Conservation (phyloP, 2,113 vertebrate species). For the Poeciliopsis occidentalis region DNA sequence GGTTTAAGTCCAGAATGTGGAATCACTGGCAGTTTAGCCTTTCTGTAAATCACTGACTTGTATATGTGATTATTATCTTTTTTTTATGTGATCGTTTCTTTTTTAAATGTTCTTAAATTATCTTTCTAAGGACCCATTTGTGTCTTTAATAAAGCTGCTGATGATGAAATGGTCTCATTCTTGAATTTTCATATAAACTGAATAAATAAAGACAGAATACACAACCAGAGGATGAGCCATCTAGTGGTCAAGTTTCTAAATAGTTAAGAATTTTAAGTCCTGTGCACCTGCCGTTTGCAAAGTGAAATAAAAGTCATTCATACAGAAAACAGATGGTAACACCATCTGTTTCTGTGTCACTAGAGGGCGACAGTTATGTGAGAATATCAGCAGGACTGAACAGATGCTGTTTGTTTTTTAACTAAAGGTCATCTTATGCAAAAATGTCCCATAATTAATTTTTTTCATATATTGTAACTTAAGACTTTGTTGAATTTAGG, state of each 20-base stretch:
- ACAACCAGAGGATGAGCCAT: neutral
- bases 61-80: too few species aligned
- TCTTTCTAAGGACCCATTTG: too few species aligned
- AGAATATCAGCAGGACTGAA: conserved; percentile 9
- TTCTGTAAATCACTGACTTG: too few species aligned
- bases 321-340: neutral
- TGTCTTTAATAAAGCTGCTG: too few species aligned
- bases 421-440: neutral
- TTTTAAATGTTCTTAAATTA: too few species aligned
- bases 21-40: too few species aligned
- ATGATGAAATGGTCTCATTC: neutral
- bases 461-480: neutral
- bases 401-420: neutral
- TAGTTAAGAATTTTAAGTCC: neutral
- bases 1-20: too few species aligned
- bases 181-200: neutral
- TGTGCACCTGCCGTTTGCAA: neutral
- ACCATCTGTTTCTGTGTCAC: neutral
- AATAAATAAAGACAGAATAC: neutral
- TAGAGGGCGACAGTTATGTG: neutral
- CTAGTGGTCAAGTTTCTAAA: neutral
- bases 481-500: neutral
- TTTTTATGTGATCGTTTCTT: too few species aligned
- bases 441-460: neutral
- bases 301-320: neutral